Evolutionary conservation across 1,140 invertebrate genomes (phyloP), one percentile per base, ranked within the genome.

Genomic region (Drosophila repletoides): DNA sequence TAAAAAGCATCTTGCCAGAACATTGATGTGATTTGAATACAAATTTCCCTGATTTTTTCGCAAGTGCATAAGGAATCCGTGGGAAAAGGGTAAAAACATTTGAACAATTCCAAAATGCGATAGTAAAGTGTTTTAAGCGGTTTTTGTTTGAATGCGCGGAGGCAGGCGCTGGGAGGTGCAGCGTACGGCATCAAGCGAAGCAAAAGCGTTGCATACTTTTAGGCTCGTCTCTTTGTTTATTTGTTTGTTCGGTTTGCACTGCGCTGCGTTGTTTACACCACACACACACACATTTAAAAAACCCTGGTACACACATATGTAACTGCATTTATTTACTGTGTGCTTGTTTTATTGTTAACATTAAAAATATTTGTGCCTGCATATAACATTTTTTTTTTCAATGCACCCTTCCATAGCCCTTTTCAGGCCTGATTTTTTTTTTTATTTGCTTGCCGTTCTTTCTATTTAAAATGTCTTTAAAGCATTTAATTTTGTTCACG

Each of bases 101-200:
- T 86, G 72, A 86, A 86, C 83, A 86, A 86, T 86, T 87, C 58
- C 81, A 81, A 86, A 86, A 87, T 86, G 81, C 76, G 81, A 86
- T 86, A 87, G 81, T 87, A 87, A 86, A 86, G 81, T 86, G 81
- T 86, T 81, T 86, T 86, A 86, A 86, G 80, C 80, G 80, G 80
- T 86, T 87, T 87, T 79, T 72, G 80, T 84, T 86, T 86, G 75
- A 79, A 75, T 86, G 75, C 58, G 58, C 22, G 48, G 12, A 7
- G 19, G 43, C 29, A 9, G 10, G 19, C n/a, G n/a, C n/a, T n/a
- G 6, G 0, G 31, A 5, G n/a, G 21, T 1, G 24, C 24, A 9
- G 49, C 12, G 24, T n/a, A 7, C 56, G 17, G 41, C 6, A 60
- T 52, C 52, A 31, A 66, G 51, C 24, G 51, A 53, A 48, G 66